Conservation (phyloP, 2,888 invertebrate genomes). For the Macrosoma leucophasiata region DNA sequence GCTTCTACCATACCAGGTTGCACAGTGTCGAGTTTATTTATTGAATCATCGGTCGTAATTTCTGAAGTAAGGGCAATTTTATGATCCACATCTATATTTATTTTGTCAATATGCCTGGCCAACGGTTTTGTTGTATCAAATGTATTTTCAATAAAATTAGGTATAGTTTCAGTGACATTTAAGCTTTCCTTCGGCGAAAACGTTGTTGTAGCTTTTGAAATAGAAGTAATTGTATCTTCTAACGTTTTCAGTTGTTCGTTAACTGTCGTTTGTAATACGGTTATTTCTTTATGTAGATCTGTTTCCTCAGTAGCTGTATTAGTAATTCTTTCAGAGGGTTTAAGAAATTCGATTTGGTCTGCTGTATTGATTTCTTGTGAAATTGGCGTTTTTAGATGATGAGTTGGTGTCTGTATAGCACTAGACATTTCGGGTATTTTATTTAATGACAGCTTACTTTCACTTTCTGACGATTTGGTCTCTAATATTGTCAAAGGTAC, state of each 20-base stretch:
- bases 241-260: slow-evolving; percentile 72
- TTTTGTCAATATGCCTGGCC: slow-evolving; percentile 63
- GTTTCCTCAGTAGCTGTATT: slow-evolving; percentile 46
- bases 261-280: slow-evolving; percentile 48
- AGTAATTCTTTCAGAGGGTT: slow-evolving; percentile 25
- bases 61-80: slow-evolving; percentile 68
- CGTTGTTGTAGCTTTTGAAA: slow-evolving; percentile 68
- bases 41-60: slow-evolving; percentile 48
- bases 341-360: slow-evolving; percentile 48
- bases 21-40: slow-evolving; percentile 38
- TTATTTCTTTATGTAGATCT: slow-evolving; percentile 58
- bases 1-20: slow-evolving; percentile 49
- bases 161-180: slow-evolving; percentile 73
- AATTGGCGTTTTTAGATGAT: slow-evolving; percentile 58
- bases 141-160: slow-evolving; percentile 61
- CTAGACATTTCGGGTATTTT: slow-evolving; percentile 36
- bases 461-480: slow-evolving; percentile 79
- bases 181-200: slow-evolving; percentile 77
- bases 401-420: slow-evolving; percentile 41
- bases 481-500: slow-evolving; percentile 78
- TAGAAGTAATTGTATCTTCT: slow-evolving; percentile 70
- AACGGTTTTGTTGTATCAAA: slow-evolving; percentile 48
- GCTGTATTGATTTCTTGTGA: slow-evolving; percentile 63
- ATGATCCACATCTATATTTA: slow-evolving; percentile 69
- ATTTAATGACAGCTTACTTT: slow-evolving; percentile 66